Evolutionary conservation across 2,797 vertebrate species (phyloP).

Genomic region (Pipistrellus pygmaeus): DNA sequence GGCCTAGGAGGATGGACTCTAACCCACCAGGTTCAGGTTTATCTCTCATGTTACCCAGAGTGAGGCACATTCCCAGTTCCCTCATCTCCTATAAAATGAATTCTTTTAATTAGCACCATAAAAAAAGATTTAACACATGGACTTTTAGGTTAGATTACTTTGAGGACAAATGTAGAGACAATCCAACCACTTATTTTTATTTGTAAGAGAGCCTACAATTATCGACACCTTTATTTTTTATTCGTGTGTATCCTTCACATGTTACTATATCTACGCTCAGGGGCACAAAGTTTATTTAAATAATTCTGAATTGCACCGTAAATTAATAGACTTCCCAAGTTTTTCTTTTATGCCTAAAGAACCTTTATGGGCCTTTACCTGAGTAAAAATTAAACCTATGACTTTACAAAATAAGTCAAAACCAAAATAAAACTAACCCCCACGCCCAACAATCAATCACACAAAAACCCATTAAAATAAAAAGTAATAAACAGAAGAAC

Average conservation of each 20-base stretch:
- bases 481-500: conserved; percentile 39
- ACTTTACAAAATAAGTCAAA: conserved; percentile 64
- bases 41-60: background rate
- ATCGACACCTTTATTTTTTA: conserved; percentile 59
- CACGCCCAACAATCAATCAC: background rate
- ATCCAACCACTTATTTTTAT: conserved; percentile 28
- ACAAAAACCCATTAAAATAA: conserved; percentile 51
- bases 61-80: conserved; percentile 32
- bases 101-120: conserved; percentile 74
- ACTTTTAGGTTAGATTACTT: conserved; percentile 44
- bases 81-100: background rate
- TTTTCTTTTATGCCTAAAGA: conserved; percentile 62
- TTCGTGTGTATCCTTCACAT: background rate
- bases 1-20: background rate
- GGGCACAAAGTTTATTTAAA: conserved; percentile 30
- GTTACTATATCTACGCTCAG: conserved; percentile 30
- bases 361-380: conserved; percentile 51
- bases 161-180: conserved; percentile 37
- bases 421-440: conserved; percentile 52
- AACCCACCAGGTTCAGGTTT: background rate
- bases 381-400: conserved; percentile 68
- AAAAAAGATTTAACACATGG: conserved; percentile 60
- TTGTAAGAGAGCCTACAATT: background rate
- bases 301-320: conserved; percentile 61
- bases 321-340: conserved; percentile 60